Evolutionary conservation across 2,888 invertebrate species (phyloP), one percentile per base, ranked within the genome.

Genomic region (Tromatobia lineatoria): DNA sequence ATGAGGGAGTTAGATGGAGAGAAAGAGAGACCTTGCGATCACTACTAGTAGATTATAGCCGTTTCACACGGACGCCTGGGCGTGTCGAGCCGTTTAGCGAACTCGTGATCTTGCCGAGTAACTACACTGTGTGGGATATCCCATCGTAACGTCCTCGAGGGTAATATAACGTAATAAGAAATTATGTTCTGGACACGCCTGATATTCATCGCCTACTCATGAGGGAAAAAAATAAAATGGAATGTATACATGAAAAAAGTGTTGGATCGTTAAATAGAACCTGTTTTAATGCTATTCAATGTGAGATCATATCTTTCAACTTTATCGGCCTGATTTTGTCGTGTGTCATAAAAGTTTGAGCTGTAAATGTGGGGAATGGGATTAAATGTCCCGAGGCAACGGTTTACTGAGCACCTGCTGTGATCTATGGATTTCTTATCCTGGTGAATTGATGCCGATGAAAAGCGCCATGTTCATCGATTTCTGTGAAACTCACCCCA

Each of bases 31-130:
- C 73, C 70, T 81, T 45, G 77, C 77, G 84, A 84, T 84, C 76
- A 77, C 61, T 67, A 61, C 47, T 74, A 42, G 84, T 69, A 87
- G 86, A 87, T 87, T 86, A 86, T 84, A 83, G 70, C 70, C 69
- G 86, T 86, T 85, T 87, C 87, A 86, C 87, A 86, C 86, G 85
- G 82, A 82, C 80, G 85, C 61, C 78, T 85, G 86, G 86, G 86
- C 86, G 86, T 87, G 85, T 71, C 83, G 64, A 59, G 71, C 74
- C 86, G 86, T 87, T 87, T 86, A 87, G 83, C 78, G 75, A 78
- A 75, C 82, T 81, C 84, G 84, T 84, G 84, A 73, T 76, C 47
- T 38, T 71, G 64, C 80, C 67, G 74, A 69, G 73, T 74, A 74
- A 80, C 80, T 74, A 74, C 78, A 18, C 7, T 77, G 73, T 57